Conservation (phyloP, 2,113 vertebrate species). For the Dipodomys ordii region DNA sequence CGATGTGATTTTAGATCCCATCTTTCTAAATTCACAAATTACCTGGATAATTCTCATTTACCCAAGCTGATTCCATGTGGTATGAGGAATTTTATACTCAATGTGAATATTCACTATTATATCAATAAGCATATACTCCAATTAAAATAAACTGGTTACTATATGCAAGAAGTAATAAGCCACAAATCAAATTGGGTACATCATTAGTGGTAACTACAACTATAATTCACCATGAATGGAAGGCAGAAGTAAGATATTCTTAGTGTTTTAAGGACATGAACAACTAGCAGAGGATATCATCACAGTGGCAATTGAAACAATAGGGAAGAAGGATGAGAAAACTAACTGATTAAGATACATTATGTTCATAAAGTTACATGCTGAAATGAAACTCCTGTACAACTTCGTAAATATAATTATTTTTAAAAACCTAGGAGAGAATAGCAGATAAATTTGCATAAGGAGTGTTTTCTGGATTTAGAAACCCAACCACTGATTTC, state of each 20-base stretch:
- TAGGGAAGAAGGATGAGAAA: too few relatives aligned
- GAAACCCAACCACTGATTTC: background rate
- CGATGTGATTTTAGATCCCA: background rate
- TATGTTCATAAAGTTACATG: too few relatives aligned
- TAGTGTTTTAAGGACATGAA: background rate
- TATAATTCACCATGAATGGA: background rate
- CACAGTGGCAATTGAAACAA: too few relatives aligned
- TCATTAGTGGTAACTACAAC: background rate
- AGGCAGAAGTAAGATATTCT: background rate
- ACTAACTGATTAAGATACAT: too few relatives aligned
- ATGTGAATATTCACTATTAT: background rate
- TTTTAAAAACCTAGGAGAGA: too few relatives aligned
- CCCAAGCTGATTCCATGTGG: background rate
- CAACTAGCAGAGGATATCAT: background rate
- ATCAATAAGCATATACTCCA: background rate
- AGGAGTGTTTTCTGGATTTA: background rate
- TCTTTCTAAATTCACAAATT: background rate
- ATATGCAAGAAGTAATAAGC: background rate
- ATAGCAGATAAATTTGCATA: background rate
- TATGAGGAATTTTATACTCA: background rate
- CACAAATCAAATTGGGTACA: background rate
- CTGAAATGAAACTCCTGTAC: too few relatives aligned
- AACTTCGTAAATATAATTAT: too few relatives aligned
- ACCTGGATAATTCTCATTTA: background rate
- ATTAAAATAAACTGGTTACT: background rate